These are phyloP conservation scores for Panurus biarmicus DNA, from an alignment of 2,113 vertebrate genomes.

Conservation along the genomic window DNA sequence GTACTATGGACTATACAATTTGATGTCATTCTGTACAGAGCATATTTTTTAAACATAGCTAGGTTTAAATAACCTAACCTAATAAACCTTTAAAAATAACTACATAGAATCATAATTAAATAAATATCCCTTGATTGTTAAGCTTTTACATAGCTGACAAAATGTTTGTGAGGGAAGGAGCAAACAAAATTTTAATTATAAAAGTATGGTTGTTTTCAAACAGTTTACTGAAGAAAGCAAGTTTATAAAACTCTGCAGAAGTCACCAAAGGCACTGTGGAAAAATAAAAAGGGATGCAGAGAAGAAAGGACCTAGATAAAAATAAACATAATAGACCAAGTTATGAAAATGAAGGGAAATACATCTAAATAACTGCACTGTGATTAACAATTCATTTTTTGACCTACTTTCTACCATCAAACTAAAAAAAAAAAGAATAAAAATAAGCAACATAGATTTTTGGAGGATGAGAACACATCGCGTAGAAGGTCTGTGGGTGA, in stretches of 20 bases:
- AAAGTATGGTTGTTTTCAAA: conserved; percentile 62
- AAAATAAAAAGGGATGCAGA: neutral
- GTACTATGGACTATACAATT: neutral
- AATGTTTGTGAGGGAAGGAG: conserved; percentile 33
- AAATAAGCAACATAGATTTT: neutral
- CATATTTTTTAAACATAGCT: neutral
- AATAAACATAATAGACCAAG: neutral
- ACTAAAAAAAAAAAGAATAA: neutral
- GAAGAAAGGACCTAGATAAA: neutral
- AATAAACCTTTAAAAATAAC: conserved; percentile 58
- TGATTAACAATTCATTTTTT: neutral
- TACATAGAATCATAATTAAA: conserved; percentile 64
- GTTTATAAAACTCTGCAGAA: conserved; percentile 34
- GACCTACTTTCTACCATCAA: neutral
- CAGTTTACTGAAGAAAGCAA: conserved; percentile 52
- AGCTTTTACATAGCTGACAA: conserved; percentile 11
- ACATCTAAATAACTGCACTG: neutral
- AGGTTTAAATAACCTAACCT: conserved; percentile 51
- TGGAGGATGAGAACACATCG: neutral
- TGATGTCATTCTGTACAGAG: neutral
- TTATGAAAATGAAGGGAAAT: neutral
- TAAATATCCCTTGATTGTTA: conserved; percentile 61
- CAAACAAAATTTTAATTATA: conserved; percentile 60
- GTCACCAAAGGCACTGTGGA: neutral
- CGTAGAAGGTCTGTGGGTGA: neutral